Conservation (phyloP, 1,140 invertebrate genomes). For the Microvelia longipes region DNA sequence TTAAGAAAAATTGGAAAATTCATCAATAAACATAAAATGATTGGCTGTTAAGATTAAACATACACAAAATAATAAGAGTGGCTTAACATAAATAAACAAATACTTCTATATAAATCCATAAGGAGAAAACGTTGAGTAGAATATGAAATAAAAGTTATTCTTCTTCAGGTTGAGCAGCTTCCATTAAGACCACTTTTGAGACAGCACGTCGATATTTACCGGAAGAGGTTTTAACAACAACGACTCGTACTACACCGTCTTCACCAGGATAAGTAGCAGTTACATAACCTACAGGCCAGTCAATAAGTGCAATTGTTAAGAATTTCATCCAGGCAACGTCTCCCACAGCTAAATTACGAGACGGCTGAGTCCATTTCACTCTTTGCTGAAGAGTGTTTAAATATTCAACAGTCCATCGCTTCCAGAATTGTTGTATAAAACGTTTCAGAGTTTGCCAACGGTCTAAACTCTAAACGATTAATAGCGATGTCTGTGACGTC, state of each 20-base stretch:
- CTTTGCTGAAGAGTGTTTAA: slow-evolving; percentile 10
- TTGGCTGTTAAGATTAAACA: too few relatives aligned
- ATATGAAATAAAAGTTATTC: too few relatives aligned
- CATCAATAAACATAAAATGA: too few relatives aligned
- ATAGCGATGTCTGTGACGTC: slow-evolving; percentile 18
- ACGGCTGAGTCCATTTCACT: slow-evolving; percentile 9
- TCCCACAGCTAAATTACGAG: slow-evolving; percentile 6
- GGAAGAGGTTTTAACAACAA: slow-evolving; percentile 24
- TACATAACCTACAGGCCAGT: slow-evolving; percentile 23
- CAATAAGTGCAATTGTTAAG: background rate
- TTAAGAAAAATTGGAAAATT: too few relatives aligned
- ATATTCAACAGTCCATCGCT: slow-evolving; percentile 10
- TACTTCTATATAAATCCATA: too few relatives aligned
- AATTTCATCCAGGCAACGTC: slow-evolving; percentile 9
- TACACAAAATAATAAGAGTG: too few relatives aligned
- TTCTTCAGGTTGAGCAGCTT: too few relatives aligned
- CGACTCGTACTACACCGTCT: slow-evolving; percentile 26
- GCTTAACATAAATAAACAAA: too few relatives aligned
- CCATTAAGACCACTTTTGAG: slow-evolving; percentile 11
- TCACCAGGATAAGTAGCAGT: slow-evolving; percentile 24
- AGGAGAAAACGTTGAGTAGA: too few relatives aligned
- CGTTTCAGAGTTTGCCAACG: slow-evolving; percentile 12
- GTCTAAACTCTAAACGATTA: background rate
- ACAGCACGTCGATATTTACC: slow-evolving; percentile 16
- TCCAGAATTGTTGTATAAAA: slow-evolving; percentile 13